Conservation (phyloP, 2,113 vertebrate species). For the Python bivittatus region DNA sequence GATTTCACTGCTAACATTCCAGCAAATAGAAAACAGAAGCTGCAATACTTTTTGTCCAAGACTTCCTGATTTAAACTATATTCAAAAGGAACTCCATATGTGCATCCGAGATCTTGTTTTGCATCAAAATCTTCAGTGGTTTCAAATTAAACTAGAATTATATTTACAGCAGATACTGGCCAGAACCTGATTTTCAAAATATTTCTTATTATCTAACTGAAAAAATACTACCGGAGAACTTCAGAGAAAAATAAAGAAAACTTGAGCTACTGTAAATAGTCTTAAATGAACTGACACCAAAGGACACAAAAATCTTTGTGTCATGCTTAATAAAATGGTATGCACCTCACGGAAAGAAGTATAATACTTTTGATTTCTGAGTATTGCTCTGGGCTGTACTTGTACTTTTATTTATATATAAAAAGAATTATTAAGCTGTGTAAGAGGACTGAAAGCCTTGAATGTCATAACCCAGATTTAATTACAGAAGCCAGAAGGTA, state of each 20-base stretch:
- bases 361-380: neutral
- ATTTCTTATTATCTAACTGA: neutral
- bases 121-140: neutral
- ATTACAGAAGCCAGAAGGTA: slow-evolving; percentile 13
- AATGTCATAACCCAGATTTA: neutral
- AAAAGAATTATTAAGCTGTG: neutral
- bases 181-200: neutral
- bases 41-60: neutral
- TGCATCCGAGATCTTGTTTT: neutral
- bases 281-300: neutral
- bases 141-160: neutral
- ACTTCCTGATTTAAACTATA: neutral
- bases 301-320: neutral
- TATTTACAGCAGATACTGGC: neutral
- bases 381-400: neutral
- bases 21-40: neutral
- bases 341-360: neutral
- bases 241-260: neutral
- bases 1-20: neutral
- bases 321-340: neutral
- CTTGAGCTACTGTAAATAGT: neutral
- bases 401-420: slow-evolving; percentile 2
- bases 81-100: neutral
- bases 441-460: neutral
- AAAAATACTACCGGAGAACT: neutral